Evolutionary conservation across 2,888 invertebrate genomes (phyloP), one percentile per base, ranked within the genome.

Genomic region (Dyspetes luteomarginatus): DNA sequence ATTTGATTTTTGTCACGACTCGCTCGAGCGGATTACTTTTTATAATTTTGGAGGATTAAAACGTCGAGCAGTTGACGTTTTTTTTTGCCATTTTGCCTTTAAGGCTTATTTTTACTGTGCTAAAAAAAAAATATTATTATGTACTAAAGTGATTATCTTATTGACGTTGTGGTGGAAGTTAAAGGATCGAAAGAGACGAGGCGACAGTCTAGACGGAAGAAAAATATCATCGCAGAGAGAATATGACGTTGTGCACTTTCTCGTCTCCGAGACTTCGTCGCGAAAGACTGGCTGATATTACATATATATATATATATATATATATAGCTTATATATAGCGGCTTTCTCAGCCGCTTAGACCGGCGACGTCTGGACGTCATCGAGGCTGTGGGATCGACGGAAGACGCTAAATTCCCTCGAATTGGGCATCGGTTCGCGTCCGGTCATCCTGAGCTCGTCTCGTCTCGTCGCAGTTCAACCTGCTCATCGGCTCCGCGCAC

Each of bases 361-460:
- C 76, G 86, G 85, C 86, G 86, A 78, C 85, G 86, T 84, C 83
- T 83, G 79, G 86, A 73, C 73, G 65, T 69, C 68, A 60, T 68
- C 56, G 72, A 52, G 56, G 41, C 64, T 24, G 36, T 26, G 56
- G 12, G 48, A 12, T 81, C 83, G 79, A 78, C 75, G 69, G 60
- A 65, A 76, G 81, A 79, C 73, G 76, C 19, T 60, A 83, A 85
- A 82, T 85, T 82, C 76, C 64, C 64, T 30, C 43, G 82, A 83
- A 85, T 85, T 78, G 82, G 84, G 81, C 81, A 56, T 75, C 67
- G 78, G 78, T 56, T 22, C 50, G 52, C 36, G n/a, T n/a, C n/a
- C n/a, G 55, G 52, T 69, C 74, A 80, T 80, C 65, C 56, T 74
- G 52, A 36, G 60, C 62, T 17, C 36, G 17, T 55, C 28, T 30